A percentile compares a stretch with the other conserved stretches of the same genome.
Evolutionary conservation across 1,140 invertebrate species (phyloP).

Genomic region (Hylyphantes graminicola): DNA sequence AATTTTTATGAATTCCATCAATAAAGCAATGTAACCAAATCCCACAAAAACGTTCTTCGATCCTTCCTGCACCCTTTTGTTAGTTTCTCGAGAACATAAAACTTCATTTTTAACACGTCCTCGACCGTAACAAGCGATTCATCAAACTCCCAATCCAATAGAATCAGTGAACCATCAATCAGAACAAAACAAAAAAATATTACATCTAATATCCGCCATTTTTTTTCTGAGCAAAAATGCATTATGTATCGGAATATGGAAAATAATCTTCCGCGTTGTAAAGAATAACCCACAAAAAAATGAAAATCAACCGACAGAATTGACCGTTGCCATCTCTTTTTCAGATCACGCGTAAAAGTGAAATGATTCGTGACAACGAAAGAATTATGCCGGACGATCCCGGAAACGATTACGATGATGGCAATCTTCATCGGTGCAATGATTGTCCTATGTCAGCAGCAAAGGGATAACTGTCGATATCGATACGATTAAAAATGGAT

Average conservation of each 20-base stretch:
- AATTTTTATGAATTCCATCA: too few relatives aligned
- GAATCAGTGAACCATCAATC: constrained; percentile 21
- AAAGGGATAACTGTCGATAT: constrained; percentile 14
- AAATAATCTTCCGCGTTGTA: constrained; percentile 40
- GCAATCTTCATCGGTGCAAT: constrained; percentile 25
- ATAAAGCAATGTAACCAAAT: too few relatives aligned
- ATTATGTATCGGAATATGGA: constrained; percentile 43
- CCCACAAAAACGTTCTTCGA: too few relatives aligned
- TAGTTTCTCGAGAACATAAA: too few relatives aligned
- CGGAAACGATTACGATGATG: constrained; percentile 47
- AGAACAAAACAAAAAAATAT: too few relatives aligned
- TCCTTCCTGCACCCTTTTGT: too few relatives aligned
- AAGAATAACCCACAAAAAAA: neutral
- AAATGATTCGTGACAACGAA: constrained; percentile 49
- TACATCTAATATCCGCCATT: constrained; percentile 29
- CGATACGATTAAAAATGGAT: constrained; percentile 11
- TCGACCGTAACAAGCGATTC: neutral
- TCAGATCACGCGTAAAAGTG: constrained; percentile 14
- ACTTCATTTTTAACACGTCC: too few relatives aligned
- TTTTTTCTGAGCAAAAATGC: constrained; percentile 11
- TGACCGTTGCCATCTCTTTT: constrained; percentile 36
- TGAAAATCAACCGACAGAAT: neutral
- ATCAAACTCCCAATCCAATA: neutral
- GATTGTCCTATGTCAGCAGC: constrained; percentile 8
- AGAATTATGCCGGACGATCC: neutral